Evolutionary conservation across 1,140 invertebrate genomes (phyloP), one percentile per base, ranked within the genome.

Genomic region (Drosophila sproati): DNA sequence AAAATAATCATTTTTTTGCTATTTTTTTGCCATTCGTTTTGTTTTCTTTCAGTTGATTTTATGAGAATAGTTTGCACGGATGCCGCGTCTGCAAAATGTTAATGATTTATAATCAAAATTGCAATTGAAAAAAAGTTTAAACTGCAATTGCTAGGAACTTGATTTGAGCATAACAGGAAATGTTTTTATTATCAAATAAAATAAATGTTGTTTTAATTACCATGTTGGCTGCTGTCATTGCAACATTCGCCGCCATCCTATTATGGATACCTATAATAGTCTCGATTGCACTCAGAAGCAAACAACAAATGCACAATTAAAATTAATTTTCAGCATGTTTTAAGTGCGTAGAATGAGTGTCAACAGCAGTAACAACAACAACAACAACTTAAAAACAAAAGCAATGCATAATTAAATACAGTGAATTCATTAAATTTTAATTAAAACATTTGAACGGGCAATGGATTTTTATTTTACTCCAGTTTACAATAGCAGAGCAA

Each of bases 371-470:
- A 63, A 37, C 8, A 68, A 28, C 41, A 56, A 39, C 43, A 63
- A 41, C n/a, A 73, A 54, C 73, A 70, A 35, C 59, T 64, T 56
- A 51, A 83, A 77, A 71, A 56, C 59, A 77, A 73, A 70, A 82
- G 87, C 78, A 87, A 83, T 80, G 85, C 83, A 87, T 87, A 87
- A 87, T 87, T 87, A 87, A 87, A 87, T 89, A 87, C 77, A 75
- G 61, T 74, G 83, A 83, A 89, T 89, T 89, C 83, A 89, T 87
- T 87, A 89, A 87, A 89, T 89, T 87, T 88, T 87, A 87, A 87
- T 87, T 87, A 89, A 88, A 83, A 80, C 83, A 87, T 87, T 88
- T 87, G 83, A 87, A 89, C 83, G 85, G 66, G 73, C 83, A 83
- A 87, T 87, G 85, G 85, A 88, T 77, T 87, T 88, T 89, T 87